Evolutionary conservation across 2,797 vertebrate genomes (phyloP), one percentile per base, ranked within the genome.

Genomic region (Cottoperca gobio): DNA sequence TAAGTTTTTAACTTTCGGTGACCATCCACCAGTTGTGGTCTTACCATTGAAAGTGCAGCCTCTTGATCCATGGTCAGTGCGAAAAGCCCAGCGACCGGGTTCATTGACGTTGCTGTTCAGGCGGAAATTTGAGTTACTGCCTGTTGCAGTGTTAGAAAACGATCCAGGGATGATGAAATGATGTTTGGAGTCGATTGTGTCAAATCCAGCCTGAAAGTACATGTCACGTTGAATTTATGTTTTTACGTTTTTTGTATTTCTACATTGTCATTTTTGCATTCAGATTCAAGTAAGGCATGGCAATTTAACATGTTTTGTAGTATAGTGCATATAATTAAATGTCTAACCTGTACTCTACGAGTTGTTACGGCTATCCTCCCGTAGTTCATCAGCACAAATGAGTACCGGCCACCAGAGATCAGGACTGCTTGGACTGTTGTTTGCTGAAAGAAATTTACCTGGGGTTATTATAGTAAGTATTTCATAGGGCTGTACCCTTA

Each of bases 311-410:
- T 1, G 5, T 24, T 16, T 40, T 43, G 1, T 26, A n/a, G 6
- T 28, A 28, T 7, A 28, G 39, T 49, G n/a, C 0, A 37, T 26
- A 16, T 35, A 3, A 40, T 54, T 7, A 23, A 10, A 6, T 7
- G 7, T 43, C 85, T 74, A 2, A 94, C 94, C 92, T 93, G 81
- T 1, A 92, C 17, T 24, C 0, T 1, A 0, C 0, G 0, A 2
- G 0, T 0, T 11, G 81, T 73, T 3, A 1, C 0, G 17, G 79
- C 84, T 70, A 93, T 84, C 3, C 1, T 3, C 5, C 84, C 92
- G 33, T 94, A 94, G 68, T 93, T 94, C 83, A 94, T 86, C 19
- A 94, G 23, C 10, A 91, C 66, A 86, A 94, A 93, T 10, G 92
- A 89, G 5, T 67, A 40, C 2, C 19, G 24, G 0, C 73, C 83